Percentiles rank a stretch among this genome's conserved stretches.
phyloP scores from a whole-genome alignment of 2,888 invertebrate genomes.

The Leptinotarsa rubiginosa region DNA sequence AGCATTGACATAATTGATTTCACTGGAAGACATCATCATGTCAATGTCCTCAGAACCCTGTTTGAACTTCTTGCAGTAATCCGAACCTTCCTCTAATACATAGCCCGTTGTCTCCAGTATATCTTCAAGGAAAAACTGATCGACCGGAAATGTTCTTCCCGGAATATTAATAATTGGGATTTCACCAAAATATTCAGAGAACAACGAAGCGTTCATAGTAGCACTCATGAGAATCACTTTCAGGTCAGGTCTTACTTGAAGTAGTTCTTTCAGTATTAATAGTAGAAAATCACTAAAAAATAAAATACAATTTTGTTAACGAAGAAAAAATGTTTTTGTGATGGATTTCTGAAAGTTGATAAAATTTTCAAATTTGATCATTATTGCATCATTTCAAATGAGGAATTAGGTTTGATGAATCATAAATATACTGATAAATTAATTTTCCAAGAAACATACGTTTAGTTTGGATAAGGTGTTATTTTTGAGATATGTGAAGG shows the following conservation, averaged over 20 bases:
- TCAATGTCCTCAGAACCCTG: slow-evolving; percentile 69
- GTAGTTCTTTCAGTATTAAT: slow-evolving; percentile 82
- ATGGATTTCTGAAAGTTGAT: not conserved
- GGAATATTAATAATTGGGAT: slow-evolving; percentile 86
- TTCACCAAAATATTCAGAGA: slow-evolving; percentile 84
- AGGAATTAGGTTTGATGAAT: too few species aligned
- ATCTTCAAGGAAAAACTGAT: slow-evolving; percentile 85
- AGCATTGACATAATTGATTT: slow-evolving; percentile 55
- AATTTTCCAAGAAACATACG: too few species aligned
- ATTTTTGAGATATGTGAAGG: too few species aligned
- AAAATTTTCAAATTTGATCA: too few species aligned
- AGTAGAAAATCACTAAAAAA: slow-evolving; percentile 83
- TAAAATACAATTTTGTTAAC: not conserved
- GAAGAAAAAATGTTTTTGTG: too few species aligned
- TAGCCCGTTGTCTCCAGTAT: slow-evolving; percentile 76
- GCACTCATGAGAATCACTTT: slow-evolving; percentile 94
- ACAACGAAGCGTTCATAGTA: slow-evolving; percentile 86
- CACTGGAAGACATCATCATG: slow-evolving; percentile 71
- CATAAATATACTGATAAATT: too few species aligned
- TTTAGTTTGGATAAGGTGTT: too few species aligned
- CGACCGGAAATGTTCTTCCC: slow-evolving; percentile 86
- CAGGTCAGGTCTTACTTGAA: slow-evolving; percentile 78
- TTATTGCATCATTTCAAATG: too few species aligned
- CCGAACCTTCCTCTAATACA: slow-evolving; percentile 73
- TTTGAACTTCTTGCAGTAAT: slow-evolving; percentile 73